These are phyloP conservation scores for Spatulosminthurus flaviceps DNA, from an alignment of 2,888 invertebrate genomes.

Conservation along the genomic window DNA sequence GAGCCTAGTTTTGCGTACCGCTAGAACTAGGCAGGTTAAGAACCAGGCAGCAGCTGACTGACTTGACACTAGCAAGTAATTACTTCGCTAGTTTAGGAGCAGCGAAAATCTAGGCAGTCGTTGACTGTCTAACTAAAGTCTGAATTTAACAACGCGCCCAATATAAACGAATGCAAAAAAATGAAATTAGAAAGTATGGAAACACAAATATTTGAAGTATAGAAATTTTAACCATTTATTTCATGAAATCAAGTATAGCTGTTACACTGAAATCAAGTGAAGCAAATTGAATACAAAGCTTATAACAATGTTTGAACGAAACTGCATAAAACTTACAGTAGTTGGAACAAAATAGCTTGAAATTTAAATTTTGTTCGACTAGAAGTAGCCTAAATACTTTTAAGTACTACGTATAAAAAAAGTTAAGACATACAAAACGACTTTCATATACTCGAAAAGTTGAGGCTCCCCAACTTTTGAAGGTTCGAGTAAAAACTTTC, in stretches of 20 bases:
- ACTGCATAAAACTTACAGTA: not conserved
- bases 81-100: too few species aligned
- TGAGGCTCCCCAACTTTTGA: not conserved
- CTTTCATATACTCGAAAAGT: not conserved
- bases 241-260: conserved; percentile 1
- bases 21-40: too few species aligned
- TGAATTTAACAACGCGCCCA: too few species aligned
- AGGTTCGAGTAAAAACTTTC: not conserved
- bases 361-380: conserved; percentile 23
- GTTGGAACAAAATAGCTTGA: not conserved
- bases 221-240: not conserved
- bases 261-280: conserved; percentile 1
- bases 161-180: too few species aligned
- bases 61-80: too few species aligned
- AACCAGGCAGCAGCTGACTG: too few species aligned
- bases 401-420: not conserved
- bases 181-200: too few species aligned
- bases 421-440: not conserved
- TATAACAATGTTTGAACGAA: conserved; percentile 1
- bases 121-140: too few species aligned
- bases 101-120: too few species aligned
- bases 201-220: too few species aligned
- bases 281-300: not conserved
- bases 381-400: too few species aligned
- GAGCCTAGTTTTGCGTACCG: too few species aligned